A percentile compares a stretch with the other conserved stretches of the same genome.
phyloP scores from a whole-genome alignment of 2,113 vertebrate genomes.

The Rhynchopsitta pachyrhyncha region DNA sequence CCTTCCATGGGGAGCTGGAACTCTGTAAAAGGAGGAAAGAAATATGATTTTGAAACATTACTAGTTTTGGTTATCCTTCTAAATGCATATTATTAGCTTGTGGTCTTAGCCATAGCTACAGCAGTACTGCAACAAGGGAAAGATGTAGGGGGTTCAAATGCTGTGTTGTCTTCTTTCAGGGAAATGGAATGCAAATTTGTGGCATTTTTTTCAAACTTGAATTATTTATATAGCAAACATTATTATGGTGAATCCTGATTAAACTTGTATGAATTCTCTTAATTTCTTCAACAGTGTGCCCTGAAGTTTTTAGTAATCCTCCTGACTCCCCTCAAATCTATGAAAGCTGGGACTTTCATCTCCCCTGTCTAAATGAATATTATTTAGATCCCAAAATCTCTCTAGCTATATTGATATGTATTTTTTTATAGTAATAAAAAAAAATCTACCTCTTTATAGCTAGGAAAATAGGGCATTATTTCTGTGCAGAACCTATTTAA shows the following conservation, averaged over 20 bases:
- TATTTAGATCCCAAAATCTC: neutral
- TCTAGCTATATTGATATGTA: neutral
- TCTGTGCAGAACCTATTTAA: neutral
- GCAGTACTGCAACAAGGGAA: neutral
- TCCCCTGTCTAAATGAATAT: neutral
- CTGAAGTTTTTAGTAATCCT: neutral
- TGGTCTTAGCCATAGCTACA: neutral
- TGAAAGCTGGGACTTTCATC: neutral
- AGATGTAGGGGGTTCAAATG: neutral
- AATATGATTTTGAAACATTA: neutral
- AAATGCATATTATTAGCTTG: neutral
- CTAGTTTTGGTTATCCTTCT: neutral
- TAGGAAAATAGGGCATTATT: neutral
- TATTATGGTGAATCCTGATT: neutral
- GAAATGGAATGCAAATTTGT: neutral
- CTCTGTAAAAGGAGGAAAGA: neutral
- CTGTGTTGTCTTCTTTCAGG: neutral
- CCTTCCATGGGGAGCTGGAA: neutral
- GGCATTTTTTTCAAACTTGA: neutral
- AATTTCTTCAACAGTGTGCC: neutral
- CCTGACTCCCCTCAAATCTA: neutral
- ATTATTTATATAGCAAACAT: slow-evolving; percentile 16
- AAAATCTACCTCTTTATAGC: neutral
- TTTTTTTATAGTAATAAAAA: neutral
- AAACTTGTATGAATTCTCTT: neutral